A percentile compares a stretch with the other conserved stretches of the same genome.
phyloP scores from a whole-genome alignment of 2,797 vertebrate species.

The Vultur gryphus region DNA sequence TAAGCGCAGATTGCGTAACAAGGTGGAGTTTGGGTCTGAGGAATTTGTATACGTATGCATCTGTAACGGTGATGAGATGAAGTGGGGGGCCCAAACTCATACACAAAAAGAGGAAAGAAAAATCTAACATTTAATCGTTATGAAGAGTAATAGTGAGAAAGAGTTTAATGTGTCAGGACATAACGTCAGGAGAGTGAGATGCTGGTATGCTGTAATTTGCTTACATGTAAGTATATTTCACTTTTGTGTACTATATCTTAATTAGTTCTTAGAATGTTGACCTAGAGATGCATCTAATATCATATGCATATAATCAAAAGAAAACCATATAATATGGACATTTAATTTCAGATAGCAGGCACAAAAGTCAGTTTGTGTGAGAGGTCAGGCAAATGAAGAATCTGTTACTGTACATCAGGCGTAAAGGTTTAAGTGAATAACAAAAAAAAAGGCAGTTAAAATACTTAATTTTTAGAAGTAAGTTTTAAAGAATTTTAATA shows the following conservation, averaged over 20 bases:
- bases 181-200: background rate
- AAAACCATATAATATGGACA: background rate
- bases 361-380: background rate
- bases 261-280: background rate
- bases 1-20: background rate
- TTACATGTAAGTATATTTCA: background rate
- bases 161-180: background rate
- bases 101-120: background rate
- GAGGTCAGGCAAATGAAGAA: background rate
- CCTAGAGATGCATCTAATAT: background rate
- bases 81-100: background rate
- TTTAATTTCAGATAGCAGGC: background rate
- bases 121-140: background rate
- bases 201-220: background rate
- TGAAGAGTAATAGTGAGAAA: background rate
- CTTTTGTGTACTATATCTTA: background rate
- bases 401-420: rapidly evolving
- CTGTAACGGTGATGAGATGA: background rate
- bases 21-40: background rate
- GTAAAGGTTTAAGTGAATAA: background rate
- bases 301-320: background rate
- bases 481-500: background rate
- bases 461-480: background rate
- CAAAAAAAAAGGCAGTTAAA: background rate
- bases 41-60: background rate